These are phyloP conservation scores for Dioctria linearis DNA, from an alignment of 2,888 invertebrate genomes.

Conservation along the genomic window DNA sequence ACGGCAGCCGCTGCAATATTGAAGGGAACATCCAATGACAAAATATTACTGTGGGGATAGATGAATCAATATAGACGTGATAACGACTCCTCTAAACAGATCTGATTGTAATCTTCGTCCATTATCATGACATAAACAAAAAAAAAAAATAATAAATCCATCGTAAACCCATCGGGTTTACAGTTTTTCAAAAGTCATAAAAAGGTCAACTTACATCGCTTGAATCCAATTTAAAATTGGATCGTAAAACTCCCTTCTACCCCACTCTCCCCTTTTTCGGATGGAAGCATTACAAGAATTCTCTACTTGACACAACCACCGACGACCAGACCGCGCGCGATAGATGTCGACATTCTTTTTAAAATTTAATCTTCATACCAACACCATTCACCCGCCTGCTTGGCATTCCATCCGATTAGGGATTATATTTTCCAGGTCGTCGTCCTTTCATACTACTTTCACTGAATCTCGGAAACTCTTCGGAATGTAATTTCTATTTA, in stretches of 20 bases:
- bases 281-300: no score
- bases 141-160: no score
- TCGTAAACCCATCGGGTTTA: no score
- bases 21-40: background rate
- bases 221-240: no score
- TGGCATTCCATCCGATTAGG: background rate
- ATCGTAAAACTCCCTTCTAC: no score
- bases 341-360: conserved; percentile 11
- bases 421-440: conserved; percentile 11
- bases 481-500: conserved; percentile 40
- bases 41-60: background rate
- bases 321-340: no score
- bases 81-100: background rate
- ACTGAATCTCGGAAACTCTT: conserved; percentile 3
- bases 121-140: conserved; percentile 5
- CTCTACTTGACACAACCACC: no score
- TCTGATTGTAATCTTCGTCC: background rate
- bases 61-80: conserved; percentile 7
- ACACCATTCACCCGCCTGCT: background rate
- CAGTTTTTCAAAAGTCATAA: no score
- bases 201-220: no score
- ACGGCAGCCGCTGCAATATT: conserved; percentile 11
- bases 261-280: no score
- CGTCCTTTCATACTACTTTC: conserved; percentile 23
- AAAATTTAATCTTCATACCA: conserved; percentile 5